These are phyloP conservation scores for Istiophorus platypterus DNA, from an alignment of 2,113 vertebrate species.

Conservation along the genomic window DNA sequence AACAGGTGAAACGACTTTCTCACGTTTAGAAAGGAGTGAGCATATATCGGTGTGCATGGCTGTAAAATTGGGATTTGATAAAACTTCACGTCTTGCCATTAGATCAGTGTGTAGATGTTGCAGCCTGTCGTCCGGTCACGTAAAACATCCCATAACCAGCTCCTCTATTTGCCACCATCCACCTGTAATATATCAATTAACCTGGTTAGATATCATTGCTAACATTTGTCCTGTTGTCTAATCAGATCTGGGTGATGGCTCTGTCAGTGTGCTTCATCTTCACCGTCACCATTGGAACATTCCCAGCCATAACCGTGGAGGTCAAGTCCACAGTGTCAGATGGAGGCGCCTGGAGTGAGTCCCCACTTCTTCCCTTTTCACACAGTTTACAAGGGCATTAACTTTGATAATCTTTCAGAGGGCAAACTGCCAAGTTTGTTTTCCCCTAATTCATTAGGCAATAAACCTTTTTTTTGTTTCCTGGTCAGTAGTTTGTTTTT, in stretches of 20 bases:
- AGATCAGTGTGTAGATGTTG: neutral
- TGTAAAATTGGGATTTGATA: too few species aligned
- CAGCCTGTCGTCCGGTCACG: neutral
- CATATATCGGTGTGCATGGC: neutral
- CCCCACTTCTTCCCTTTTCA: neutral
- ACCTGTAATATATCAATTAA: neutral
- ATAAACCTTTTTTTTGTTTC: neutral
- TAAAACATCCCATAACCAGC: neutral
- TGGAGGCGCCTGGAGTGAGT: constrained; percentile 88
- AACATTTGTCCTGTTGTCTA: constrained; percentile 3
- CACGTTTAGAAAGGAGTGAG: neutral
- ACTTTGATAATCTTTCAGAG: neutral
- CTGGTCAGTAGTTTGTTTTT: neutral
- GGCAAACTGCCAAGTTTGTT: neutral
- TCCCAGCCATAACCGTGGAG: constrained; percentile 90
- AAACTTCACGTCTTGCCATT: too few species aligned
- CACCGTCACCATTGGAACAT: constrained; percentile 92
- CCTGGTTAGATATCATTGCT: neutral
- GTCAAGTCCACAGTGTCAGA: constrained; percentile 80
- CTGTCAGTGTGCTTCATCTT: constrained; percentile 93
- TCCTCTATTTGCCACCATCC: neutral
- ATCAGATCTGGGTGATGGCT: constrained; percentile 93
- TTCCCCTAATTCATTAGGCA: neutral
- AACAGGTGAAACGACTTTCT: constrained; percentile 70
- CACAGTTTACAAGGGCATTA: neutral